phyloP scores from a whole-genome alignment of 35 echinoderm and acorn worm species.

The Patiria miniata region DNA sequence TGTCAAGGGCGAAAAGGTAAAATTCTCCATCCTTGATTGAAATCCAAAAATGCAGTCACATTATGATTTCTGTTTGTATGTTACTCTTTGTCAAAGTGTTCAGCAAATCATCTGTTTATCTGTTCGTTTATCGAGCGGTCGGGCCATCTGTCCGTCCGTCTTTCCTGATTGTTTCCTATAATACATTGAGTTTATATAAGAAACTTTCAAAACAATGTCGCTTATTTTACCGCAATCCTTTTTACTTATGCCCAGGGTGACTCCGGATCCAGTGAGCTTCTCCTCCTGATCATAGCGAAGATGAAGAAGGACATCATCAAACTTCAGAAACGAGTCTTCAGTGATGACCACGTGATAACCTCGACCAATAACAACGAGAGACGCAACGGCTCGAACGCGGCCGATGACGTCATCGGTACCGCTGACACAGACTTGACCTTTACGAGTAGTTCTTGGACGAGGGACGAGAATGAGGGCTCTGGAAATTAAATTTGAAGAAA shows the following conservation, averaged over 20 bases:
- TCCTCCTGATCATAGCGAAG: background rate
- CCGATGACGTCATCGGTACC: background rate
- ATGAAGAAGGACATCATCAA: slow-evolving; percentile 23
- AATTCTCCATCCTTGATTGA: too few relatives aligned
- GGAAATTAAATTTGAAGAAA: background rate
- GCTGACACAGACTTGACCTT: background rate
- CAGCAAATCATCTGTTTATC: too few relatives aligned
- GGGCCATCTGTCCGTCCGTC: too few relatives aligned
- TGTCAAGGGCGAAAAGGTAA: background rate
- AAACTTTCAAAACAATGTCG: too few relatives aligned
- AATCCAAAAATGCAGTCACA: too few relatives aligned
- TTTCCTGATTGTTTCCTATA: too few relatives aligned
- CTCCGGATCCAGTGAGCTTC: slow-evolving; percentile 14
- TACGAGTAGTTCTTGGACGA: slow-evolving; percentile 17
- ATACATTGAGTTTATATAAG: too few relatives aligned
- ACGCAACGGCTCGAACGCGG: slow-evolving; percentile 5
- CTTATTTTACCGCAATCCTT: too few relatives aligned
- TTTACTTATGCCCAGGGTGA: background rate
- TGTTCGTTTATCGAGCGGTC: too few relatives aligned
- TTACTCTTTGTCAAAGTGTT: too few relatives aligned
- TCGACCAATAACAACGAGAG: background rate
- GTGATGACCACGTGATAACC: background rate
- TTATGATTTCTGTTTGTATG: too few relatives aligned
- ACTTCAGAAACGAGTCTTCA: background rate
- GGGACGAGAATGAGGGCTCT: background rate